phyloP scores from a whole-genome alignment of 1,140 invertebrate genomes.

The Onthophagus taurus region DNA sequence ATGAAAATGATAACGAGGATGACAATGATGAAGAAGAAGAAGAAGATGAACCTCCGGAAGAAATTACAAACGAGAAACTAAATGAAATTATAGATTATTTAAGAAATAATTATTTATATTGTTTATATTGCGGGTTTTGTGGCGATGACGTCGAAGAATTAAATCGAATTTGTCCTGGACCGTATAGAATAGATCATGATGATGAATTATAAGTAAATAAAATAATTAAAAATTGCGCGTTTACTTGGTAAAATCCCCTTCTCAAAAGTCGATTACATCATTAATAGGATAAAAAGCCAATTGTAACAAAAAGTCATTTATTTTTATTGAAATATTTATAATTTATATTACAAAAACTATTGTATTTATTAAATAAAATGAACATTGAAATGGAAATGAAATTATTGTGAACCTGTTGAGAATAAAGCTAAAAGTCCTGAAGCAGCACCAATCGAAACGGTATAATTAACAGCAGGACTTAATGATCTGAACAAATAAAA shows the following conservation, averaged over 20 bases:
- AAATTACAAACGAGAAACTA: constrained; percentile 31
- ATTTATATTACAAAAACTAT: background rate
- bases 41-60: constrained; percentile 32
- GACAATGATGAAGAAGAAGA: constrained; percentile 29
- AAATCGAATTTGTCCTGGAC: constrained; percentile 56
- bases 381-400: constrained; percentile 3
- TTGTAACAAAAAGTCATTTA: constrained; percentile 3
- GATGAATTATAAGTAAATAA: constrained; percentile 12
- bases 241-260: too few species aligned
- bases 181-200: constrained; percentile 51
- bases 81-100: constrained; percentile 52
- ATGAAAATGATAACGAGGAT: constrained; percentile 33
- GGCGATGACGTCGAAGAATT: constrained; percentile 56
- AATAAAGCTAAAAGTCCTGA: constrained; percentile 82
- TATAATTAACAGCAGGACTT: constrained; percentile 87
- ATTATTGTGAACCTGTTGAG: constrained; percentile 62
- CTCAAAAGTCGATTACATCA: too few species aligned
- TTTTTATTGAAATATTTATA: too few species aligned
- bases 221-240: background rate
- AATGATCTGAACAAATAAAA: constrained; percentile 90
- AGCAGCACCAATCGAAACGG: constrained; percentile 75
- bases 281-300: too few species aligned
- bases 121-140: constrained; percentile 66
- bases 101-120: constrained; percentile 59
- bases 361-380: background rate